Conservation (phyloP, 2,113 vertebrate species). For the Neoarius graeffei region DNA sequence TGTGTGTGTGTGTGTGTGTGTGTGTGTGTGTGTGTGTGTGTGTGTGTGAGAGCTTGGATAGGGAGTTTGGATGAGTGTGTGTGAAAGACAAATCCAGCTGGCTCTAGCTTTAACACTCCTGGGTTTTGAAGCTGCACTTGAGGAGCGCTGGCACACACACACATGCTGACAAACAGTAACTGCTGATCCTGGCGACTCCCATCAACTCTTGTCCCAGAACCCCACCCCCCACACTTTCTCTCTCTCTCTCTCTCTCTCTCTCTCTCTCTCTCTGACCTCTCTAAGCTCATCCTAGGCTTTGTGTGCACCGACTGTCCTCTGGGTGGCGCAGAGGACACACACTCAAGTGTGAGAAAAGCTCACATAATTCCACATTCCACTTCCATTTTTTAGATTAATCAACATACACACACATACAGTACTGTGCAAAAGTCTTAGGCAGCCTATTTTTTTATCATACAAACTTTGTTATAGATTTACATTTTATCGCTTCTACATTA, state of each 20-base stretch:
- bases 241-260: conserved; percentile 32
- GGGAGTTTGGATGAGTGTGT: conserved; percentile 26
- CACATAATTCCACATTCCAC: too few relatives aligned
- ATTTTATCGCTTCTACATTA: too few relatives aligned
- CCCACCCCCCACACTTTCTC: conserved; percentile 23
- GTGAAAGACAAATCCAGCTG: conserved; percentile 59
- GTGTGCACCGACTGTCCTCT: conserved; percentile 15
- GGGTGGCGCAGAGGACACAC: conserved; percentile 26
- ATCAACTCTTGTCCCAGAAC: conserved; percentile 30
- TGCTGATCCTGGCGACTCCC: conserved; percentile 59
- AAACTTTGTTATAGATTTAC: too few relatives aligned
- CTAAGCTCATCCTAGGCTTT: neutral
- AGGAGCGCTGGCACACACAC: conserved; percentile 60
- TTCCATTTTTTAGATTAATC: too few relatives aligned
- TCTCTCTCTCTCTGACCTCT: conserved; percentile 26
- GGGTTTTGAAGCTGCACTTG: conserved; percentile 64
- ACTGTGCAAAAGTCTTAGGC: too few relatives aligned
- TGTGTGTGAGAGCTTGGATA: conserved; percentile 18
- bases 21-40: conserved; percentile 26
- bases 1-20: conserved; percentile 33
- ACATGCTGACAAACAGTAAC: conserved; percentile 72
- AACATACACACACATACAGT: too few relatives aligned
- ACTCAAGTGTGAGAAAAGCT: neutral
- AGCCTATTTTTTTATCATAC: too few relatives aligned
- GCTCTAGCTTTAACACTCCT: conserved; percentile 57